Percentiles rank a stretch among this genome's conserved stretches.
Evolutionary conservation across 2,797 vertebrate genomes (phyloP).

Genomic region (Sebastes matsubarae): DNA sequence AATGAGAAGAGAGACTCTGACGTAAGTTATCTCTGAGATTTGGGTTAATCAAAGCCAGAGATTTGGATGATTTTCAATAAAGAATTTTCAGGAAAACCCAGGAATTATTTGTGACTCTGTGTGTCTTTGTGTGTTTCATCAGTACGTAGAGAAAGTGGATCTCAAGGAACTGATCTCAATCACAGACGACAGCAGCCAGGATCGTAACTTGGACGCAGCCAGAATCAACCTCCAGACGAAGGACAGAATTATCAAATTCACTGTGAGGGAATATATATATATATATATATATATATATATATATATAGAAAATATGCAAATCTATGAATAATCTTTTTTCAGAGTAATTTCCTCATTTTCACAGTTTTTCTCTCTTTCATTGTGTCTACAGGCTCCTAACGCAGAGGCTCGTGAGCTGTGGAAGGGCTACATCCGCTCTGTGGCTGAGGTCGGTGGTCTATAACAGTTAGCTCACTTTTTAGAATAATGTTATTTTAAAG

Average conservation of each 20-base stretch:
- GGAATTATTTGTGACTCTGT: background rate
- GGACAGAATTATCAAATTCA: constrained; percentile 77
- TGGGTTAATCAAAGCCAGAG: background rate
- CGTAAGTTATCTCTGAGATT: constrained; percentile 66
- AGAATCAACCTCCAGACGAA: constrained; percentile 73
- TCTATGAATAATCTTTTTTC: background rate
- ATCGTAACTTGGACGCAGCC: constrained; percentile 60
- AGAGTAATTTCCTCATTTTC: background rate
- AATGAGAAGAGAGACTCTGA: constrained; percentile 77
- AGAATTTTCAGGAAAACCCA: background rate
- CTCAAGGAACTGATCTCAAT: constrained; percentile 77
- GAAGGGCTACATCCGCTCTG: constrained; percentile 86
- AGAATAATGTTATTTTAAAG: background rate
- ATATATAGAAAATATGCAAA: background rate
- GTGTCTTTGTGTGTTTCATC: constrained; percentile 34
- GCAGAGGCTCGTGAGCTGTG: constrained; percentile 86
- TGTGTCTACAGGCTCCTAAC: constrained; percentile 77
- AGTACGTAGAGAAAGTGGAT: constrained; percentile 87
- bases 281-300: background rate
- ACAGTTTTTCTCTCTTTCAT: background rate
- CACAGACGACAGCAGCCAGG: constrained; percentile 70
- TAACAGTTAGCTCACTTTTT: background rate
- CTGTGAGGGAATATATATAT: constrained; percentile 69
- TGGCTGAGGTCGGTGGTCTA: constrained; percentile 78
- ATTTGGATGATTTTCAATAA: background rate